Evolutionary conservation across 2,113 vertebrate genomes (phyloP), one percentile per base, ranked within the genome.

Genomic region (Clarias magur): DNA sequence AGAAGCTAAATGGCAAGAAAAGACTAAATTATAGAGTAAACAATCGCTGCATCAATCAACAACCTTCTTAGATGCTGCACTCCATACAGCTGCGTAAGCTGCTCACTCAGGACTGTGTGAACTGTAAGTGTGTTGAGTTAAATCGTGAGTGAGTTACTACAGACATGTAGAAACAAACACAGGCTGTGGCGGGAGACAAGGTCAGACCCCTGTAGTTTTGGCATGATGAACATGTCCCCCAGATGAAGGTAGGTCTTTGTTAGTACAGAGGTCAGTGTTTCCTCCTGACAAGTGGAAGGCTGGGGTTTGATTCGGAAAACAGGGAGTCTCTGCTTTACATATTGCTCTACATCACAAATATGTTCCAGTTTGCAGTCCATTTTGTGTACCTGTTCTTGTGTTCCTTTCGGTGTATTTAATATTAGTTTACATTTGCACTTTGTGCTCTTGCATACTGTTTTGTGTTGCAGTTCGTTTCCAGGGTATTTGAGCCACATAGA

Each of bases 141-240:
- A 76, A 73, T 34, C 38, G n/a, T 54, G 63, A 83, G 72, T n/a
- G 76, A 84, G 60, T 38, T 30, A 65, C 34, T 85, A 80, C 76
- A 54, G 73, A 73, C 53, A 88, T 5, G 23, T 38, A 65, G 53
- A 87, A 83, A 89, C 86, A 87, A 83, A 83, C 86, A 84, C 25
- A 80, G 80, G 56, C 85, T 86, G 60, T 60, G 89, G 91, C 90
- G 85, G 34, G 73, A 92, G 93, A 93, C 92, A 93, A 94, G 92
- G 94, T 94, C 92, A 93, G 93, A 94, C 93, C 92, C 93, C 93
- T 87, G 91, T 94, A 94, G 94, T 95, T 95, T 95, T 94, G 94
- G 91, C 89, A 91, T 93, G 95, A 95, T 95, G 93, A 95, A 95
- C 93, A 94, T 86, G 91, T 94, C 93, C 93, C 92, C 88, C 90